phyloP scores from a whole-genome alignment of 2,113 vertebrate genomes.

The Vulpes lagopus region DNA sequence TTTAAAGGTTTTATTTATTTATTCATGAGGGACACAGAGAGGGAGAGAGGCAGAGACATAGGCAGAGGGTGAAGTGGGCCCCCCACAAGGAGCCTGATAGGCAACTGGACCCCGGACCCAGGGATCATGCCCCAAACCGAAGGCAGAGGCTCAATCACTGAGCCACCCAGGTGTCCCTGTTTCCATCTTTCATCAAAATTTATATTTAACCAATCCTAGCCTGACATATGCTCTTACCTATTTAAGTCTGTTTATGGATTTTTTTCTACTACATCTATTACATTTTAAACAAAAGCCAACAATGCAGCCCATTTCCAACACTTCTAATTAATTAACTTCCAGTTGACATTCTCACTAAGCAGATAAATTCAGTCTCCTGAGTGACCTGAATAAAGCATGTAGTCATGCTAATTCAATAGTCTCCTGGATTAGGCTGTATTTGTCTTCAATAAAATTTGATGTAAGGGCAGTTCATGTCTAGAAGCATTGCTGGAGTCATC shows the following conservation, averaged over 20 bases:
- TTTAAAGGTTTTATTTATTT: too few relatives aligned
- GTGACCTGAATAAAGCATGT: not conserved
- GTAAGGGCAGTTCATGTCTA: not conserved
- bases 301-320: not conserved
- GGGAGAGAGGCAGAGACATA: too few relatives aligned
- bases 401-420: slow-evolving; percentile 35
- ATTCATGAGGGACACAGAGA: too few relatives aligned
- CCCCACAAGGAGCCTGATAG: too few relatives aligned
- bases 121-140: too few relatives aligned
- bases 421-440: not conserved
- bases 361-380: not conserved
- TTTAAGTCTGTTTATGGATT: not conserved
- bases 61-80: too few relatives aligned
- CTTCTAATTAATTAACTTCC: slow-evolving; percentile 36
- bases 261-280: not conserved
- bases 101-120: too few relatives aligned
- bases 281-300: not conserved
- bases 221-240: not conserved
- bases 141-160: too few relatives aligned
- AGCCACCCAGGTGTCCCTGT: too few relatives aligned
- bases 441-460: slow-evolving; percentile 20
- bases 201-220: not conserved
- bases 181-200: not conserved
- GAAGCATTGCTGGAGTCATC: not conserved
- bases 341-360: not conserved